phyloP scores from a whole-genome alignment of 2,888 invertebrate genomes.

The Colostygia pectinataria region DNA sequence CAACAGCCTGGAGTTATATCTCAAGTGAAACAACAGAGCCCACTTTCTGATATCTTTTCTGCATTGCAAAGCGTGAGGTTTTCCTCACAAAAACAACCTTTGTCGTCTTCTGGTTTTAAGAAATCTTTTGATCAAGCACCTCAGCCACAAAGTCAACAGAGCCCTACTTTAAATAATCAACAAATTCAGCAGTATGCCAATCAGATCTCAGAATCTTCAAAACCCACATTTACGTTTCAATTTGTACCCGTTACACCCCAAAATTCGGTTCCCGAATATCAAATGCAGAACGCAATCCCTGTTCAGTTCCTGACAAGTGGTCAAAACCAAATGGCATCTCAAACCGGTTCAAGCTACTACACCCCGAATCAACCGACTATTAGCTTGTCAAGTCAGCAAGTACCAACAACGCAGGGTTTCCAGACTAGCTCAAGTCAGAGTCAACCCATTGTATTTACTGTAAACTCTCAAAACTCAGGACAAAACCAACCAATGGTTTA shows the following conservation, averaged over 20 bases:
- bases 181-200: slow-evolving; percentile 6
- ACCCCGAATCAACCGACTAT: slow-evolving; percentile 16
- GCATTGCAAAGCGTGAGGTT: slow-evolving; percentile 21
- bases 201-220: slow-evolving; percentile 19
- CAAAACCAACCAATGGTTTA: slow-evolving; percentile 38
- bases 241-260: slow-evolving; percentile 18
- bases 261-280: slow-evolving; percentile 11
- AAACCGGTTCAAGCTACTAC: slow-evolving; percentile 14
- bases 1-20: slow-evolving; percentile 29
- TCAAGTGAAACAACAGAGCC: slow-evolving; percentile 23
- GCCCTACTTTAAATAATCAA: slow-evolving; percentile 12
- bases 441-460: slow-evolving; percentile 29
- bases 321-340: slow-evolving; percentile 22
- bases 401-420: slow-evolving; percentile 14
- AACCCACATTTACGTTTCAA: slow-evolving; percentile 27
- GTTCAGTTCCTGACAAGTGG: slow-evolving; percentile 25
- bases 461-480: slow-evolving; percentile 25
- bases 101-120: background rate
- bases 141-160: slow-evolving; percentile 9
- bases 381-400: slow-evolving; percentile 14
- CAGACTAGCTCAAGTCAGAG: slow-evolving; percentile 17
- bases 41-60: slow-evolving; percentile 27
- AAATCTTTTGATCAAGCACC: slow-evolving; percentile 8
- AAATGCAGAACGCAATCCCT: slow-evolving; percentile 11
- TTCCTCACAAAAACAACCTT: slow-evolving; percentile 16